Percentiles rank a stretch among this genome's conserved stretches.
phyloP scores from a whole-genome alignment of 2,113 vertebrate genomes.

The Lampris incognitus region DNA sequence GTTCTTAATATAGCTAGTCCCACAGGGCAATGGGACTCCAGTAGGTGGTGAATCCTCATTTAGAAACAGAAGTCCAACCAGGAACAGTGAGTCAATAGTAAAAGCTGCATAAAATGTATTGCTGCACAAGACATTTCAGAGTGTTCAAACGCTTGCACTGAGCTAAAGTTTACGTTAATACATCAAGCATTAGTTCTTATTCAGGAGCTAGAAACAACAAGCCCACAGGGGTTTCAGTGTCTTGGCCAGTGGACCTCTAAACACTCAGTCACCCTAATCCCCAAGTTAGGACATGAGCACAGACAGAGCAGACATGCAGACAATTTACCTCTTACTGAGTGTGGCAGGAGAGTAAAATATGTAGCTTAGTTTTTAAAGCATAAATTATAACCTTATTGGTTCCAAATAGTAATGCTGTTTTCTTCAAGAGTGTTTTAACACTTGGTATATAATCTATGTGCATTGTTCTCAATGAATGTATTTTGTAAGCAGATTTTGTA shows the following conservation, averaged over 20 bases:
- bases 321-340: conserved; percentile 28
- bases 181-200: conserved; percentile 12
- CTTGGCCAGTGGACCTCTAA: conserved; percentile 14
- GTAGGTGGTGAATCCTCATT: too few species aligned
- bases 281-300: background rate
- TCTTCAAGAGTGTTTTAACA: conserved; percentile 23
- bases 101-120: too few species aligned
- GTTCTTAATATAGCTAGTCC: too few species aligned
- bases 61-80: too few species aligned
- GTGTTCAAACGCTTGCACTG: background rate
- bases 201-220: conserved; percentile 28
- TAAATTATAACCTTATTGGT: conserved; percentile 39
- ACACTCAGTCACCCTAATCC: background rate
- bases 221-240: conserved; percentile 5
- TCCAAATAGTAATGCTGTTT: conserved; percentile 23
- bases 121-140: too few species aligned
- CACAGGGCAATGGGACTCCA: too few species aligned
- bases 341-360: conserved; percentile 2
- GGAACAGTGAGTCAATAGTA: too few species aligned
- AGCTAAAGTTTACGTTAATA: conserved; percentile 20
- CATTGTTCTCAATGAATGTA: conserved; percentile 64
- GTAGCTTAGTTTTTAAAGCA: background rate
- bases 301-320: conserved; percentile 17
- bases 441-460: conserved; percentile 42
- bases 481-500: conserved; percentile 61